Percentiles rank a stretch among this genome's conserved stretches.
Conservation (phyloP, 2,113 vertebrate genomes). For the Gadus macrocephalus region DNA sequence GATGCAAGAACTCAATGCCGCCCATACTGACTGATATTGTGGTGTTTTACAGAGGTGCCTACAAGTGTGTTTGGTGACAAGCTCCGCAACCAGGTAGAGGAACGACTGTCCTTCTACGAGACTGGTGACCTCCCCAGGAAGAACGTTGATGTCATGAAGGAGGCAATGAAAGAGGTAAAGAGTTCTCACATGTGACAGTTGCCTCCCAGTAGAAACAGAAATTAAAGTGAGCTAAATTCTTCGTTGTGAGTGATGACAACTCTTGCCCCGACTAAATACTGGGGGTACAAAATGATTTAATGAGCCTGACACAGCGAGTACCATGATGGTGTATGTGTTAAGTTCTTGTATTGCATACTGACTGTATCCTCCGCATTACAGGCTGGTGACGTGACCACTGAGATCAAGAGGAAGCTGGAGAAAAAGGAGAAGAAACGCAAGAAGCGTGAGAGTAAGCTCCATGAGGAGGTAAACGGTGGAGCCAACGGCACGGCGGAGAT, state of each 20-base stretch:
- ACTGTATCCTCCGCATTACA: slow-evolving; percentile 18
- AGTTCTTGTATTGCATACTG: fast-evolving
- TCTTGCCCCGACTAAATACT: slow-evolving; percentile 61
- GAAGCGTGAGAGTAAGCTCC: slow-evolving; percentile 78
- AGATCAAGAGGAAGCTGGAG: slow-evolving; percentile 80
- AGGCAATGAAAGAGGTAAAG: slow-evolving; percentile 83
- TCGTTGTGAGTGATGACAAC: slow-evolving; percentile 80
- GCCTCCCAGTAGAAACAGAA: background rate
- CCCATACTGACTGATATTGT: background rate
- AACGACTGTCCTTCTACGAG: slow-evolving; percentile 90
- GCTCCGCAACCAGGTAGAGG: slow-evolving; percentile 89
- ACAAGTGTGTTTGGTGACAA: slow-evolving; percentile 91
- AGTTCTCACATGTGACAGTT: slow-evolving; percentile 47
- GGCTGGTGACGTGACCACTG: slow-evolving; percentile 79
- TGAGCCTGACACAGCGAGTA: slow-evolving; percentile 86
- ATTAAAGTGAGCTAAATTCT: background rate
- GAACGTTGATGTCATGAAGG: slow-evolving; percentile 93
- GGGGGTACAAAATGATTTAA: slow-evolving; percentile 96
- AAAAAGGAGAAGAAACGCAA: slow-evolving; percentile 87
- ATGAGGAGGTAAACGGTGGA: slow-evolving; percentile 50
- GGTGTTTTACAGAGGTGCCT: slow-evolving; percentile 76
- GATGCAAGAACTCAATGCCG: too few species aligned
- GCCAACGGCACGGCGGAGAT: slow-evolving; percentile 54
- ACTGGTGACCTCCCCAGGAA: slow-evolving; percentile 87
- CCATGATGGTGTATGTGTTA: fast-evolving